These are phyloP conservation scores for Tretioscincus oriximinensis DNA, from an alignment of 2,113 vertebrate genomes.

Conservation along the genomic window DNA sequence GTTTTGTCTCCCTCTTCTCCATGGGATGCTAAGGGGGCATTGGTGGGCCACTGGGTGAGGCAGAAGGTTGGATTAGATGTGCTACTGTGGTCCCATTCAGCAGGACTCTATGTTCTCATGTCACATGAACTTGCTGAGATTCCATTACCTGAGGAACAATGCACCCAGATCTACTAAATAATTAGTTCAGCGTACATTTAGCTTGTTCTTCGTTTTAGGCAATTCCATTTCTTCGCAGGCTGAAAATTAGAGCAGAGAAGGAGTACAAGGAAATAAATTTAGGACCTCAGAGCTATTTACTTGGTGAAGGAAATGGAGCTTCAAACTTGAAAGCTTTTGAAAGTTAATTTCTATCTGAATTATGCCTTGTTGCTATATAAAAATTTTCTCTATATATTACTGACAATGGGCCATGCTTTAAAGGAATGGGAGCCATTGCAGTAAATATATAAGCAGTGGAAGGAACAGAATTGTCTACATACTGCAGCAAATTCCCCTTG, in stretches of 20 bases:
- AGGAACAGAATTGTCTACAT: not conserved
- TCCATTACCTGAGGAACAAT: not conserved
- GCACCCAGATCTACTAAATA: not conserved
- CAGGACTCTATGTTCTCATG: no score
- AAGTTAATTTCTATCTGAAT: slow-evolving; percentile 37
- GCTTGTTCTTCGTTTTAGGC: not conserved
- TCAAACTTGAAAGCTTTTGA: slow-evolving; percentile 11
- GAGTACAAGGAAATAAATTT: slow-evolving; percentile 8
- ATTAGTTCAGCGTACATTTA: slow-evolving; percentile 11
- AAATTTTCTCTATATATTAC: slow-evolving; percentile 13
- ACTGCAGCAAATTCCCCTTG: not conserved
- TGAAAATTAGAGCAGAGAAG: not conserved
- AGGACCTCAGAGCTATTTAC: slow-evolving; percentile 19
- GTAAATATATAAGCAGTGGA: slow-evolving; percentile 20
- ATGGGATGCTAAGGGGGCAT: no score
- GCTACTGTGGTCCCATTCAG: no score
- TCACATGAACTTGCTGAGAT: not conserved
- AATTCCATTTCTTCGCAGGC: slow-evolving; percentile 3
- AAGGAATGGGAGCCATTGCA: slow-evolving; percentile 9
- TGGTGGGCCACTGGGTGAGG: no score
- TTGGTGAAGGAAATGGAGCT: slow-evolving; percentile 18
- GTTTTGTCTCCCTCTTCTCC: no score
- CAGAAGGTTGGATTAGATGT: no score
- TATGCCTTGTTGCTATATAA: slow-evolving; percentile 8
- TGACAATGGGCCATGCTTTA: slow-evolving; percentile 12